A percentile compares a stretch with the other conserved stretches of the same genome.
These are phyloP conservation scores for Polia nebulosa DNA, from an alignment of 2,888 invertebrate genomes.

Conservation along the genomic window DNA sequence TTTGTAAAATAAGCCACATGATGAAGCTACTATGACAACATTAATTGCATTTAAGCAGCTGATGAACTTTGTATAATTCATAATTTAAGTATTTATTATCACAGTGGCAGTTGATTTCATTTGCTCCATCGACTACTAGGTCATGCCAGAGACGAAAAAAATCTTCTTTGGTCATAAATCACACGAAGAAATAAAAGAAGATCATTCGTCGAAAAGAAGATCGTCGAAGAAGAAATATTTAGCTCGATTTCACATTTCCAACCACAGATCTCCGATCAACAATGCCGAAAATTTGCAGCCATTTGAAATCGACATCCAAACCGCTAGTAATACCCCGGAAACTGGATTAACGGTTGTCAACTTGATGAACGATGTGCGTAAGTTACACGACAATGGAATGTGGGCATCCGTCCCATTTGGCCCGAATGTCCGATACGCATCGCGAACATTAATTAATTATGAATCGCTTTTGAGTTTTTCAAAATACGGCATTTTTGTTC, in stretches of 20 bases:
- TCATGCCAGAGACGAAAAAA: neutral
- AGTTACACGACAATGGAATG: constrained; percentile 90
- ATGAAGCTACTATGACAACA: neutral
- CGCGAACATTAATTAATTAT: constrained; percentile 84
- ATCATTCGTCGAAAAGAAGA: neutral
- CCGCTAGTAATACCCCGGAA: constrained; percentile 82
- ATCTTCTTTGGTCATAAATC: neutral
- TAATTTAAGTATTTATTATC: neutral
- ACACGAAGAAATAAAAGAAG: neutral
- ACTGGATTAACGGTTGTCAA: constrained; percentile 91
- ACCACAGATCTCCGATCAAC: constrained; percentile 19
- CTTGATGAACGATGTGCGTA: constrained; percentile 90
- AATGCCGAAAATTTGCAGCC: constrained; percentile 39
- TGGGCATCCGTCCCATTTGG: constrained; percentile 85
- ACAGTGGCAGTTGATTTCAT: neutral
- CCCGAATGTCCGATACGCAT: constrained; percentile 81
- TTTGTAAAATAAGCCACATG: neutral
- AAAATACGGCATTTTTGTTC: constrained; percentile 62
- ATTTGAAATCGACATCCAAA: constrained; percentile 55
- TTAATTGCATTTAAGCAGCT: neutral
- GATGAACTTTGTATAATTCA: neutral
- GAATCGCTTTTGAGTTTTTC: constrained; percentile 77
- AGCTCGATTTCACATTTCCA: constrained; percentile 6
- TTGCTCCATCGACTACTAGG: neutral
- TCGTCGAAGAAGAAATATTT: neutral